phyloP scores from a whole-genome alignment of 1,140 invertebrate species.

The Platyura marginata region DNA sequence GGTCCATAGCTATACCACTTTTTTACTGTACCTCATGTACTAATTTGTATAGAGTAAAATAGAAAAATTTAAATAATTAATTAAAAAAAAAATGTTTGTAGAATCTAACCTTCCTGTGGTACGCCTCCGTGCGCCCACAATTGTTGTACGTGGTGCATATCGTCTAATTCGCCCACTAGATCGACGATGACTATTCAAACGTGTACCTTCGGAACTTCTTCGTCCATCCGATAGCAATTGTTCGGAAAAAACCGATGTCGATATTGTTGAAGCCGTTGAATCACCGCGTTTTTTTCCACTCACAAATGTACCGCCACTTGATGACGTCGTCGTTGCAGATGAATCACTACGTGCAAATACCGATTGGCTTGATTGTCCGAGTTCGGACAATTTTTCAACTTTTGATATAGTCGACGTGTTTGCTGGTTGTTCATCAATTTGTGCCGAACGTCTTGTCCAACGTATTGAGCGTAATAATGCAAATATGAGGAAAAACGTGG shows the following conservation, averaged over 20 bases:
- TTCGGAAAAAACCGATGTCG: constrained; percentile 20
- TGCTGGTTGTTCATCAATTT: neutral
- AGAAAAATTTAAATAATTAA: neutral
- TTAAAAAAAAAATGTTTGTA: neutral
- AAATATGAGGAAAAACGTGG: constrained; percentile 23
- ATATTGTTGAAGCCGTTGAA: constrained; percentile 21
- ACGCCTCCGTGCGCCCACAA: constrained; percentile 19
- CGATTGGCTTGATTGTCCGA: constrained; percentile 5
- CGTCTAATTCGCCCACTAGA: constrained; percentile 19
- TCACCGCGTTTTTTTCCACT: constrained; percentile 13
- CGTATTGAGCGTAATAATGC: constrained; percentile 23
- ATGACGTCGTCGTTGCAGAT: constrained; percentile 21
- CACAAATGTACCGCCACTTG: constrained; percentile 13
- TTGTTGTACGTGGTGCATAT: constrained; percentile 19
- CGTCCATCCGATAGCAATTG: constrained; percentile 15
- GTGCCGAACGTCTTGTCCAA: constrained; percentile 11
- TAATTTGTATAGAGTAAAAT: neutral
- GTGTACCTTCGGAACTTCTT: constrained; percentile 12
- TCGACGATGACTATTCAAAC: constrained; percentile 10
- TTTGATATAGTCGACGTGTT: neutral
- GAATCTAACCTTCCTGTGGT: constrained; percentile 21
- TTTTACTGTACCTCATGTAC: too few species aligned
- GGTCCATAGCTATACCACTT: too few species aligned
- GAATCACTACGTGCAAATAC: constrained; percentile 22
- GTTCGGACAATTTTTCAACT: neutral